Evolutionary conservation across 2,797 vertebrate genomes (phyloP), one percentile per base, ranked within the genome.

Genomic region (Lagodon rhomboides): DNA sequence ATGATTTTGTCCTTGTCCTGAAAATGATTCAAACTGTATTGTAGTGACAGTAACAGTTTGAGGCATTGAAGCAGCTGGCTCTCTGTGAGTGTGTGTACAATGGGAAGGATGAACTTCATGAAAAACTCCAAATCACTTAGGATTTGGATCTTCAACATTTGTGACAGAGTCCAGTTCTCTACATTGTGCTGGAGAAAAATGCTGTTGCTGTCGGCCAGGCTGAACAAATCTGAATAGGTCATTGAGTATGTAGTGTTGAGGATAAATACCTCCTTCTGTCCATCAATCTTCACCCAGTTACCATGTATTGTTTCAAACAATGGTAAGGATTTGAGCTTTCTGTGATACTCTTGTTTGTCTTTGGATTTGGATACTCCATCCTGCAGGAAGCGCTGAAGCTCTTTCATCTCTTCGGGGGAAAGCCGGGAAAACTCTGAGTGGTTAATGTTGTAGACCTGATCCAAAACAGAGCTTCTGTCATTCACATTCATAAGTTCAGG

Each of bases 261-360:
- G 38, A 95, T 41, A 6, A 87, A 94, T 0, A 94, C 84, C 8
- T 20, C 27, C 23, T 25, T 55, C 0, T 51, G 11, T 53, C 64
- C 87, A 80, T 92, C 85, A 59, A 96, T 93, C 5, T 70, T 85
- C 4, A 93, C 85, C 30, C 91, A 67, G 1, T 73, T 41, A 49
- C 90, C 89, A 3, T 64, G 41, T 60, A 90, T 78, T 3, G 93
- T 94, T 90, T 95, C 86, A 93, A 95, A 96, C 68, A 96, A 51
- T 27, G 95, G 95, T 51, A 96, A 84, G 8, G 94, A 94, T 79
- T 77, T 94, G 0, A 96, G 76, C 34, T 93, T 93, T 12, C 4
- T 80, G 38, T 84, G 50, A 69, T 90, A 85, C 0, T 79, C 62
- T 18, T 82, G 44, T 4, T 0, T 68, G 61, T 84, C 65, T 61